Conservation (phyloP, 2,888 invertebrate species). For the Drosophila prolongata region DNA sequence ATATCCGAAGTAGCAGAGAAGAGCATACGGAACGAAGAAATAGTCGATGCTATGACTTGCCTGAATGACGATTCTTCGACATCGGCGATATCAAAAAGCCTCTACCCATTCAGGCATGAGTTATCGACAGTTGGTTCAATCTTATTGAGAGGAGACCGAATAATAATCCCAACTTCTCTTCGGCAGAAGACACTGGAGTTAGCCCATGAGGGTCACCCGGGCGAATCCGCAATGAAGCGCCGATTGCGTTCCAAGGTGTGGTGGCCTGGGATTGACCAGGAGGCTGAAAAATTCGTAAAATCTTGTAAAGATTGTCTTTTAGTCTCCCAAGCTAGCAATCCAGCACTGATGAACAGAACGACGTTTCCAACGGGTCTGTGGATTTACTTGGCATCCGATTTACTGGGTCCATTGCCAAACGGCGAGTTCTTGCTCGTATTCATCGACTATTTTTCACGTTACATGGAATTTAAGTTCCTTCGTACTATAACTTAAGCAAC, state of each 20-base stretch:
- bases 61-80: neutral
- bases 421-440: neutral
- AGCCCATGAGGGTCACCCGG: neutral
- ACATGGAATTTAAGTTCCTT: neutral
- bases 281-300: too few relatives aligned
- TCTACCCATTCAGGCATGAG: neutral
- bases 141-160: neutral
- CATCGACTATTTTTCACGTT: neutral
- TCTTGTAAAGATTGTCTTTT: too few relatives aligned
- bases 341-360: too few relatives aligned
- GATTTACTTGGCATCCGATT: neutral
- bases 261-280: too few relatives aligned
- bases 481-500: neutral
- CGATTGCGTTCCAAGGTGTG: neutral
- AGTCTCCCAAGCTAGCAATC: too few relatives aligned
- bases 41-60: neutral
- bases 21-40: neutral
- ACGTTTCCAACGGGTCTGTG: neutral
- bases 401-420: neutral
- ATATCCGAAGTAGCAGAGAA: neutral
- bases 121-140: neutral
- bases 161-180: neutral
- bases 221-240: slow-evolving; percentile 1
- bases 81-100: neutral
- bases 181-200: neutral